Conservation (phyloP, 2,888 invertebrate genomes). For the Vanessa cardui region DNA sequence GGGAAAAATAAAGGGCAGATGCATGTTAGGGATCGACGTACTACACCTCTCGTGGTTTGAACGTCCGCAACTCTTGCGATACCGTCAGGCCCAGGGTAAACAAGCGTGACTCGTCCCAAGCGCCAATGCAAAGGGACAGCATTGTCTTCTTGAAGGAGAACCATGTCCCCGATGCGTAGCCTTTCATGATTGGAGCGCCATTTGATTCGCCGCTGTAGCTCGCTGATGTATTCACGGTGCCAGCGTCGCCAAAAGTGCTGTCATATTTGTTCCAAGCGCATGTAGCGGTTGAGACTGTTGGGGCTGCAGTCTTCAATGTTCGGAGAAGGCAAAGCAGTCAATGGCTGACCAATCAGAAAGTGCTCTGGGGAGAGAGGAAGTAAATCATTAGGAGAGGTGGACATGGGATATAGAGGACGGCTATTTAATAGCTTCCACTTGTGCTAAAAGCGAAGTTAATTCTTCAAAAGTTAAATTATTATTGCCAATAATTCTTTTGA, state of each 20-base stretch:
- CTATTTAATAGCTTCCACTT: constrained; percentile 1
- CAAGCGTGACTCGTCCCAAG: not conserved
- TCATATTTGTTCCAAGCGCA: constrained; percentile 10
- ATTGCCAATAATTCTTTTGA: too few species aligned
- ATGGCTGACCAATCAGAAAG: too few species aligned
- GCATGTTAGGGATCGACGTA: too few species aligned
- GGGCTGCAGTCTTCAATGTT: too few species aligned
- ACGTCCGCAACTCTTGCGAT: not conserved
- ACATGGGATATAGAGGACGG: constrained; percentile 7
- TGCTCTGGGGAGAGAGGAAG: not conserved
- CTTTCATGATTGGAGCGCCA: not conserved
- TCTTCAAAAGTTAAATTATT: too few species aligned
- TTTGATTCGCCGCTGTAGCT: constrained; percentile 40
- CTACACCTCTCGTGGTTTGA: not conserved
- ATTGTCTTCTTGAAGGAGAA: not conserved
- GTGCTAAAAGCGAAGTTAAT: too few species aligned
- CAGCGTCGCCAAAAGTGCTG: constrained; percentile 32
- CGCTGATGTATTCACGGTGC: constrained; percentile 21
- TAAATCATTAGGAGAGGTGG: constrained; percentile 9
- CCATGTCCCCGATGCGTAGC: not conserved
- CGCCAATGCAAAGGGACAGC: not conserved
- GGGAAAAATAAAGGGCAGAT: not conserved
- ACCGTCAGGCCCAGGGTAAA: not conserved
- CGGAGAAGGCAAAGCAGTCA: not conserved
- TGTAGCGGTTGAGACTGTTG: constrained; percentile 2